Conservation (phyloP, 1,140 invertebrate species). For the Lordiphosa clarofinis region DNA sequence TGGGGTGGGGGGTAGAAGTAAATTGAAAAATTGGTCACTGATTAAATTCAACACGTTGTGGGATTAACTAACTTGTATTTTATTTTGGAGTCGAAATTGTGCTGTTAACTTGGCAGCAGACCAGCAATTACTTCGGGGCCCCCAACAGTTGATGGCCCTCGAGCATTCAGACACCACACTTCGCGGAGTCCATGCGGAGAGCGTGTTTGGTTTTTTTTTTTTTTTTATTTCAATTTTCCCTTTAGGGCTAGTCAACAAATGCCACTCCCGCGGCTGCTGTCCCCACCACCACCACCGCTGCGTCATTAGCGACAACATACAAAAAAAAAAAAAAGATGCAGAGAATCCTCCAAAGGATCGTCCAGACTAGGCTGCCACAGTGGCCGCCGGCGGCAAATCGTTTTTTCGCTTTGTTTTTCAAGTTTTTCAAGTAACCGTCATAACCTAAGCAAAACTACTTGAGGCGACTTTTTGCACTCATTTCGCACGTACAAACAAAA, state of each 20-base stretch:
- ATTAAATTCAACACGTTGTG: slow-evolving; percentile 77
- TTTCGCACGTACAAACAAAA: slow-evolving; percentile 59
- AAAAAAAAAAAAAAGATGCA: slow-evolving; percentile 13
- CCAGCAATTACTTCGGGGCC: slow-evolving; percentile 52
- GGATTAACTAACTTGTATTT: slow-evolving; percentile 78
- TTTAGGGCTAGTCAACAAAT: slow-evolving; percentile 65
- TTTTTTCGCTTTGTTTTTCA: slow-evolving; percentile 45
- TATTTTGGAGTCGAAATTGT: slow-evolving; percentile 69
- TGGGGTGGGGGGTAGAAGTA: slow-evolving; percentile 15
- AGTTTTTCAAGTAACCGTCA: slow-evolving; percentile 52
- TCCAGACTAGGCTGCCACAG: slow-evolving; percentile 21
- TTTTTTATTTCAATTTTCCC: slow-evolving; percentile 51
- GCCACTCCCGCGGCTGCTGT: slow-evolving; percentile 20
- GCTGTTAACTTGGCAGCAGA: slow-evolving; percentile 69
- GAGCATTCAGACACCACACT: slow-evolving; percentile 61
- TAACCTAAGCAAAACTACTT: slow-evolving; percentile 50
- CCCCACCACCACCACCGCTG: slow-evolving; percentile 9
- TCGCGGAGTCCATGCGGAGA: slow-evolving; percentile 22
- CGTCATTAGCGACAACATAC: slow-evolving; percentile 58
- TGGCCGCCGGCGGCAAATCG: slow-evolving; percentile 58
- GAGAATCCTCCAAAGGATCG: slow-evolving; percentile 5
- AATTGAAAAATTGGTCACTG: slow-evolving; percentile 76
- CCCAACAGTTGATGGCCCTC: slow-evolving; percentile 30
- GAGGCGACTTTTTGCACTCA: slow-evolving; percentile 71
- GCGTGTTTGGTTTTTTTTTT: slow-evolving; percentile 23